Base-by-base conservation (phyloP, 2,113 vertebrate genomes). In the Myxocyprinus asiaticus region DNA sequence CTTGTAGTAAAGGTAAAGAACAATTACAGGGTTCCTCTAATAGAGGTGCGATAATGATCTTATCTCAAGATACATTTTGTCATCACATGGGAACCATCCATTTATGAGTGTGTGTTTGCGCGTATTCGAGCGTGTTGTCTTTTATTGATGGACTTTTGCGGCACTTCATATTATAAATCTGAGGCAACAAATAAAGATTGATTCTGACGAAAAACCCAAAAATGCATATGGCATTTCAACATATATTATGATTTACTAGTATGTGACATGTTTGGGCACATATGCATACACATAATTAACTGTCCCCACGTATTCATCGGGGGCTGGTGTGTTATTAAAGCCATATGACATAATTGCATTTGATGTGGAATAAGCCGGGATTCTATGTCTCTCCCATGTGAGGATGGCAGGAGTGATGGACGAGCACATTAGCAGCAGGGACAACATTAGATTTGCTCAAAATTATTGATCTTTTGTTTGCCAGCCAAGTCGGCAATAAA, bases 401-500 rank as follows among this genome's bases (percentile, higher is more conserved):
- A 88, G 89, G 90, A 89, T 91, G 92, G 90, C 92, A 92, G 92
- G 88, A 85, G 89, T 93, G 93, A 93, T 92, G 92, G 92, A 94
- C 90, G 91, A 93, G 90, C 91, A 79, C 92, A 93, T 94, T 94
- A 94, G 91, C 86, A 86, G 86, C 88, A 88, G 90, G 88, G 91
- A 94, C 92, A 93, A 93, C 92, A 93, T 93, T 93, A 92, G 91
- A 93, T 93, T 92, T 94, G 93, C 93, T 94, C 90, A 93, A 93
- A 94, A 93, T 94, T 93, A 93, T 94, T 92, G 93, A 94, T 93
- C 93, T 93, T 93, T 93, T 93, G 92, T 94, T 93, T 94, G 92
- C 82, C 84, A 93, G 93, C 92, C 91, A 93, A 92, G 92, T 90
- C 90, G 87, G 88, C 91, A 89, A 92, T 93, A 93, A 93, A 94